Evolutionary conservation across 1,140 invertebrate genomes (phyloP).

Genomic region (Anastatus disparis): DNA sequence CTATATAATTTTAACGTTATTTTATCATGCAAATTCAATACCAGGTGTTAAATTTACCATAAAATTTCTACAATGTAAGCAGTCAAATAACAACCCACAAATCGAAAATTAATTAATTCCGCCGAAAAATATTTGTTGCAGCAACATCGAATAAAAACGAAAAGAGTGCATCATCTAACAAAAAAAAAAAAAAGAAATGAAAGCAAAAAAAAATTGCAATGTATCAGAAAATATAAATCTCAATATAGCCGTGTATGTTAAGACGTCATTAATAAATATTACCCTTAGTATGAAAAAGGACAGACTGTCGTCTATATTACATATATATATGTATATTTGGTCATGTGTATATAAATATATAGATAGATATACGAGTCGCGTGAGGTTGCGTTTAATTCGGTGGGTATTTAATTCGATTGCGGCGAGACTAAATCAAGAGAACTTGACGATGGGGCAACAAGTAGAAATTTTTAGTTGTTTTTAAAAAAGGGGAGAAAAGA

Average conservation of each 20-base stretch:
- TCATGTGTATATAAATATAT: too few species aligned
- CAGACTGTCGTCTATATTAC: conserved; percentile 18
- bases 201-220: neutral
- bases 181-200: neutral
- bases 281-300: neutral
- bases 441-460: neutral
- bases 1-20: too few species aligned
- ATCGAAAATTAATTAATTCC: too few species aligned
- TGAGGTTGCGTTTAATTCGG: neutral
- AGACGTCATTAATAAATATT: conserved; percentile 24
- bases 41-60: too few species aligned
- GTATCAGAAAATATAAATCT: conserved; percentile 12
- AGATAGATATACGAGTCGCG: neutral
- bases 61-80: too few species aligned
- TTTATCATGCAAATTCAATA: too few species aligned
- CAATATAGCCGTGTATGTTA: neutral
- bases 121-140: too few species aligned
- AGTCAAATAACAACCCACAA: too few species aligned
- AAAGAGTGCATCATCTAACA: too few species aligned
- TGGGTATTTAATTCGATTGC: conserved; percentile 35
- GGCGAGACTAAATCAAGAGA: conserved; percentile 28
- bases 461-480: neutral
- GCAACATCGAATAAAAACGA: too few species aligned
- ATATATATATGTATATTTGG: too few species aligned
- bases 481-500: too few species aligned